Conservation (phyloP, 2,797 vertebrate species). For the Tapera naevia region DNA sequence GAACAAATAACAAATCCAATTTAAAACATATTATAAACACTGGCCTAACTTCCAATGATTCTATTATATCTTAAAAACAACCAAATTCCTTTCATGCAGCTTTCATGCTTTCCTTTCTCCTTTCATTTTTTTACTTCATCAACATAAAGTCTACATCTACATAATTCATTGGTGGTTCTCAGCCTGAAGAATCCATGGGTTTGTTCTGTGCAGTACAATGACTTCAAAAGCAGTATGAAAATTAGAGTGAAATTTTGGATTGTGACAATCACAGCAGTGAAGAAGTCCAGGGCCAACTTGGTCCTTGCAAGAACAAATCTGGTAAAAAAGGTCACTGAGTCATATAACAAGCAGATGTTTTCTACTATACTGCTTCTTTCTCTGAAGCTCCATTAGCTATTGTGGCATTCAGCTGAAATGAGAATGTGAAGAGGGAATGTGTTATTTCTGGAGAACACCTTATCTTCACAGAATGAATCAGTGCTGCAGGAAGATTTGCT, state of each 20-base stretch:
- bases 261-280: not conserved
- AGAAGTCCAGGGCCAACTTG: not conserved
- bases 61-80: not conserved
- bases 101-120: not conserved
- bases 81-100: not conserved
- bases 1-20: not conserved
- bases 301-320: not conserved
- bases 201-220: not conserved
- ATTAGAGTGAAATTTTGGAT: not conserved
- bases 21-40: not conserved
- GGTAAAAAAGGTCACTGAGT: no score
- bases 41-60: not conserved
- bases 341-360: not conserved
- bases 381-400: not conserved
- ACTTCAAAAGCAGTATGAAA: not conserved
- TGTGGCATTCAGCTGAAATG: not conserved
- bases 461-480: not conserved
- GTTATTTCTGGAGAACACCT: not conserved
- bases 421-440: fast-evolving
- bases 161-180: not conserved
- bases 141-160: not conserved
- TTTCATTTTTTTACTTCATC: not conserved
- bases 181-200: not conserved
- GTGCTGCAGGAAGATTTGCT: not conserved
- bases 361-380: not conserved